These are phyloP conservation scores for Tetramorium parvispinum DNA, from an alignment of 1,140 invertebrate genomes.

Conservation along the genomic window DNA sequence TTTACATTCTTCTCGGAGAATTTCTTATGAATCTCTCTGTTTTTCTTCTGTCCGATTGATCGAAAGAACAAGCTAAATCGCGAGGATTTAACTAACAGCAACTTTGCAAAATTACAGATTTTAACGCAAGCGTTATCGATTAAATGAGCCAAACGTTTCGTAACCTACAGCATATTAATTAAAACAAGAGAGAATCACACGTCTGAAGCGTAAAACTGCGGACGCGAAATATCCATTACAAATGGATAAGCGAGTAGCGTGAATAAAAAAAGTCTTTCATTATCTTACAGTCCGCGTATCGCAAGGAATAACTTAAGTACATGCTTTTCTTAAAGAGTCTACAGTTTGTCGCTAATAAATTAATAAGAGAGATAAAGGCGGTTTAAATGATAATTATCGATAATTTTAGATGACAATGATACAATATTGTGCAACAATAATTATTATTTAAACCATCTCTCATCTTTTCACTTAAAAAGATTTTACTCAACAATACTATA, in stretches of 20 bases:
- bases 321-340: background rate
- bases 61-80: background rate
- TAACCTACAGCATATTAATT: slow-evolving; percentile 11
- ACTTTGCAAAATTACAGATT: background rate
- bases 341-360: background rate
- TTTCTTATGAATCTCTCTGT: background rate
- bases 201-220: background rate
- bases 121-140: background rate
- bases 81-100: background rate
- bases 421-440: slow-evolving; percentile 5
- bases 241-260: slow-evolving; percentile 6
- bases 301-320: background rate
- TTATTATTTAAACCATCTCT: background rate
- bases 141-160: background rate
- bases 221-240: background rate
- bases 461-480: background rate
- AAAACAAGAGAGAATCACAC: slow-evolving; percentile 7
- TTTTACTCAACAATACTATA: background rate
- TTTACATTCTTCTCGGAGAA: background rate
- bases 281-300: background rate
- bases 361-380: slow-evolving; percentile 16
- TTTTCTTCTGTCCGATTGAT: background rate
- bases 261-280: slow-evolving; percentile 8
- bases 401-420: background rate
- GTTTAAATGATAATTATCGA: slow-evolving; percentile 30